Evolutionary conservation across 2,797 vertebrate genomes (phyloP).

Genomic region (Pseudocheirus occidentalis): DNA sequence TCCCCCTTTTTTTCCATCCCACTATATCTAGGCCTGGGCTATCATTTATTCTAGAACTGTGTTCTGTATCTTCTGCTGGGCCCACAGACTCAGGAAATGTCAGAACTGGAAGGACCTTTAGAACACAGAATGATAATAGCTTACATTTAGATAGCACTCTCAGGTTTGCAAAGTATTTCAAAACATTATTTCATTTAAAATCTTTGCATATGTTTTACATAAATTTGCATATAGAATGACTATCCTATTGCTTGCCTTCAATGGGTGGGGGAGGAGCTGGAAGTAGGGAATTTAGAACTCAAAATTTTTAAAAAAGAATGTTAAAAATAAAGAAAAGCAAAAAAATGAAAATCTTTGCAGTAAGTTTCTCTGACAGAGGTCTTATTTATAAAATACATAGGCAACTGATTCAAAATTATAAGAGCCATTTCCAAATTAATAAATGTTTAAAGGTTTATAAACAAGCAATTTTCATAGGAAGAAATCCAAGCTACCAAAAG

Average conservation of each 20-base stretch:
- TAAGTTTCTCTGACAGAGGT: background rate
- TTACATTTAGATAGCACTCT: background rate
- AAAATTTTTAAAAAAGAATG: background rate
- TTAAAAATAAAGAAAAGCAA: background rate
- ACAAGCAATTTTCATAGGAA: background rate
- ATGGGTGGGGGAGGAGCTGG: background rate
- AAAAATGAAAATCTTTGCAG: background rate
- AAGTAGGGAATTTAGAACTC: background rate
- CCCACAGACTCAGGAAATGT: background rate
- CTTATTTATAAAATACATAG: background rate
- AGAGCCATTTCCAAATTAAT: background rate
- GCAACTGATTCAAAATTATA: background rate
- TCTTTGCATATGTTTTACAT: background rate
- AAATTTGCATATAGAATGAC: background rate
- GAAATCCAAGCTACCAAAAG: background rate
- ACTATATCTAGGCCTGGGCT: background rate
- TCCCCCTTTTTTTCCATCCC: background rate
- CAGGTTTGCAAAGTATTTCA: background rate
- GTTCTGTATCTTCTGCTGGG: background rate
- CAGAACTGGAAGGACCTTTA: background rate
- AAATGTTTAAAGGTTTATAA: background rate
- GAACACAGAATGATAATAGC: background rate
- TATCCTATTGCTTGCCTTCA: background rate
- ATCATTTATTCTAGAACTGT: background rate
- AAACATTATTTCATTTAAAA: background rate